These are phyloP conservation scores for Acleris cristana DNA, from an alignment of 2,888 invertebrate genomes.

Conservation along the genomic window DNA sequence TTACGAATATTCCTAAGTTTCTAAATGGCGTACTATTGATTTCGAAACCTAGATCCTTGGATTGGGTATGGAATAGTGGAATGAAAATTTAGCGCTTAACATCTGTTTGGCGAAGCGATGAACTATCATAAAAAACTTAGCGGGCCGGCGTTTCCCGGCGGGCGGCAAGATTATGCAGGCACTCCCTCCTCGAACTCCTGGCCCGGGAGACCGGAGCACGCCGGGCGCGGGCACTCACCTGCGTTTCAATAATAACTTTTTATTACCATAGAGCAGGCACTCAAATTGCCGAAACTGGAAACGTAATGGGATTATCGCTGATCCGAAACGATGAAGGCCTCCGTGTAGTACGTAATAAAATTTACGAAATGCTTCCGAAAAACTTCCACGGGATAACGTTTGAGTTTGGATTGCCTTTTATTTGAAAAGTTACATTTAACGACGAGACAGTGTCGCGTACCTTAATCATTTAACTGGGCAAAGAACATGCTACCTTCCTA, in stretches of 20 bases:
- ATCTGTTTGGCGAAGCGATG: slow-evolving; percentile 16
- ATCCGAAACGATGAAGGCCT: slow-evolving; percentile 69
- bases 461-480: not conserved
- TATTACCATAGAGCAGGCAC: slow-evolving; percentile 62
- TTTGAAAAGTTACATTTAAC: slow-evolving; percentile 34
- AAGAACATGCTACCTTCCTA: not conserved
- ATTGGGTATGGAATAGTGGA: no score
- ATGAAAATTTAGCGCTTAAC: slow-evolving; percentile 4
- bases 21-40: not conserved
- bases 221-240: slow-evolving; percentile 50
- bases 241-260: slow-evolving; percentile 66
- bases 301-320: slow-evolving; percentile 73
- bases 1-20: slow-evolving; percentile 14
- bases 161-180: slow-evolving; percentile 31
- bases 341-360: slow-evolving; percentile 65
- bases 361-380: slow-evolving; percentile 60
- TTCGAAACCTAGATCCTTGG: not conserved
- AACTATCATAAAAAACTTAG: slow-evolving; percentile 30
- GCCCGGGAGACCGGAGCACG: slow-evolving; percentile 20
- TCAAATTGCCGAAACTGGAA: slow-evolving; percentile 69
- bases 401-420: slow-evolving; percentile 46
- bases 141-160: slow-evolving; percentile 8
- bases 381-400: slow-evolving; percentile 47
- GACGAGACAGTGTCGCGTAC: slow-evolving; percentile 9
- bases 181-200: slow-evolving; percentile 8